Base-by-base conservation (phyloP, 2,113 vertebrate genomes). In the Forbesichthys papilliferus region DNA sequence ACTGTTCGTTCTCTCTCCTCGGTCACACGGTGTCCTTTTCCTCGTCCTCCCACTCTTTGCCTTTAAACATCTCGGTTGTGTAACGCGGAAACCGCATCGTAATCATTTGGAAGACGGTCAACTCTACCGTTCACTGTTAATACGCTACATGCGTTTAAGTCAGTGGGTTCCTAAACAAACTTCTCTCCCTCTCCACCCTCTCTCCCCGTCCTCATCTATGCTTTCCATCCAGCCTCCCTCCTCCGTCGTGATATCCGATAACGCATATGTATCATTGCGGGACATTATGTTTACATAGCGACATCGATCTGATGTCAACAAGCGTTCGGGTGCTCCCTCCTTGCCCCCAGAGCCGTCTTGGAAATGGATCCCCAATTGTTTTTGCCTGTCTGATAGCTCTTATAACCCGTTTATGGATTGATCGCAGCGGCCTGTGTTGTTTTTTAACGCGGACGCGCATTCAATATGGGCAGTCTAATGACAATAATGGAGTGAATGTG, bases 331-430 rank as follows among this genome's bases (percentile, higher is more conserved):
- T 5, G 36, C 36, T 46, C 48, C 34, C 1, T 27, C 0, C 59
- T 64, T 3, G 11, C 59, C 69, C 69, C 14, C 49, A 1, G 14
- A 3, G 53, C 49, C 42, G 18, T 36, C 34, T 33, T 42, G 48
- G 33, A 60, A 70, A 71, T 73, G 57, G 53, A 66, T 70, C 60
- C 42, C 49, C 62, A n/a, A n/a, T 74, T 82, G 65, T 81, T 78
- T 27, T 76, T 47, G 66, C 51, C 62, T 53, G 54, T 81, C 11
- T 64, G 74, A 75, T 68, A 27, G 54, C 63, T 9, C 36, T 12
- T 34, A 27, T 14, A 14, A 18, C 36, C 33, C 49, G 34, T 72
- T 67, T 77, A 79, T 77, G 53, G 79, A 82, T 65, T 49, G 9
- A 69, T 67, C 14, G 9, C 55, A 33, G 16, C 52, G 36, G 48